Percentiles rank a stretch among this genome's conserved stretches.
Conservation (phyloP, 2,113 vertebrate genomes). For the Orientallactaga bullata region DNA sequence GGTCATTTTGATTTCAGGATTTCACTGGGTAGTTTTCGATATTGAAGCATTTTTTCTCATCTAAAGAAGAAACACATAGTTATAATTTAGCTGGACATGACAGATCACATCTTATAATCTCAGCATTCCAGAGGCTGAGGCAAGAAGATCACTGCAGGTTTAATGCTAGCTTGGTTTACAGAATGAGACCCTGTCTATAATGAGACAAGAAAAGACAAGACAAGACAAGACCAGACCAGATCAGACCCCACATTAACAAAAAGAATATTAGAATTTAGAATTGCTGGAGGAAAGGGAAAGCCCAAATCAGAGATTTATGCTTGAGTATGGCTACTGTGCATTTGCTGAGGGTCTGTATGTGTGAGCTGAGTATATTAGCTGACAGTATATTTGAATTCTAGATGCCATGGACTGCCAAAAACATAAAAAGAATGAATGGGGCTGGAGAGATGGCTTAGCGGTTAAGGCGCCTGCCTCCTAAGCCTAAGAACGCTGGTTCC, state of each 20-base stretch:
- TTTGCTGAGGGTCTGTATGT: background rate
- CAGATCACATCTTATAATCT: background rate
- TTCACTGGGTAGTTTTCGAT: slow-evolving; percentile 38
- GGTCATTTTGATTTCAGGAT: slow-evolving; percentile 47
- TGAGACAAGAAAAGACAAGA: background rate
- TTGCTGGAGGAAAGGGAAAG: background rate
- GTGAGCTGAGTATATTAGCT: background rate
- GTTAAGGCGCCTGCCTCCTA: no score
- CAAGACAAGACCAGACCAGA: no score
- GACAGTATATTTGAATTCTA: slow-evolving; percentile 35
- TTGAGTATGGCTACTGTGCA: background rate
- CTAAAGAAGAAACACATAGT: background rate
- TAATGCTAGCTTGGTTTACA: background rate
- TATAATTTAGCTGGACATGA: no score
- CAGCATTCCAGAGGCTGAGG: background rate
- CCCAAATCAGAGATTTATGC: background rate
- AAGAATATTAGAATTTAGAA: background rate
- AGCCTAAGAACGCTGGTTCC: no score
- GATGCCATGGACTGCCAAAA: background rate
- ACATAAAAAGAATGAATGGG: background rate
- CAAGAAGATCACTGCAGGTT: background rate
- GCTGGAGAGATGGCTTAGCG: no score
- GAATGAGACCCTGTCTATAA: background rate
- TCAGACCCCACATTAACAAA: background rate
- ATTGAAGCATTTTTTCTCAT: background rate